These are phyloP conservation scores for Chrysocyon brachyurus DNA, from an alignment of 2,797 vertebrate species.

Conservation along the genomic window DNA sequence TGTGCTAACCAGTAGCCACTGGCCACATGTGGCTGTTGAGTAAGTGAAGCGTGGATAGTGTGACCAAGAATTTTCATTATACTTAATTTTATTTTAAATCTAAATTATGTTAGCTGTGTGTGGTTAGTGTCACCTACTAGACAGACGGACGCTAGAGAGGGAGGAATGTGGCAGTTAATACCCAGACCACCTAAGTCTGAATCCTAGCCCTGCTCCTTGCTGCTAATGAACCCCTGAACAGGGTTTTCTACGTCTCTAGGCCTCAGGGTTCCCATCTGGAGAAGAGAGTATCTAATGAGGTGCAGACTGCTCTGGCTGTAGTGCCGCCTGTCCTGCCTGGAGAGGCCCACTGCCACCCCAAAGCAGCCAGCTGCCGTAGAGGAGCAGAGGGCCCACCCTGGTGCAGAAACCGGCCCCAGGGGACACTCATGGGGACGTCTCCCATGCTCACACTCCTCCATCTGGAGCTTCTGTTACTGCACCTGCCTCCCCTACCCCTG, in stretches of 20 bases:
- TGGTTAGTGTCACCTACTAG: too few relatives aligned
- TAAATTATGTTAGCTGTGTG: background rate
- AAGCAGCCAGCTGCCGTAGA: background rate
- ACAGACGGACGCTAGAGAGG: background rate
- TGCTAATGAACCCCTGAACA: too few relatives aligned
- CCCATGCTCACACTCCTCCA: too few relatives aligned
- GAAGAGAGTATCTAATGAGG: background rate
- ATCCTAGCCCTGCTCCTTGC: background rate
- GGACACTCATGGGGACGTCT: background rate
- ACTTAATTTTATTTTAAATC: background rate
- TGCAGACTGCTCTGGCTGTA: accelerated
- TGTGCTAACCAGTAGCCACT: background rate
- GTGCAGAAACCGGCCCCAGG: background rate
- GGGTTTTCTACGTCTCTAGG: background rate
- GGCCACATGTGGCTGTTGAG: background rate
- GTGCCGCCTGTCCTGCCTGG: accelerated
- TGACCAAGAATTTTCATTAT: background rate
- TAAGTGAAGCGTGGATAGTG: background rate
- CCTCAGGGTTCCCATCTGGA: background rate
- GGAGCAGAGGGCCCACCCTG: background rate
- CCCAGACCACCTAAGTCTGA: background rate
- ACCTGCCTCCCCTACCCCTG: too few relatives aligned
- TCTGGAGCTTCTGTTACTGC: background rate
- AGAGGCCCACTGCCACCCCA: accelerated
- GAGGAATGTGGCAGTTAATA: background rate